Evolutionary conservation across 2,113 vertebrate species (phyloP).

Genomic region (Canis aureus): DNA sequence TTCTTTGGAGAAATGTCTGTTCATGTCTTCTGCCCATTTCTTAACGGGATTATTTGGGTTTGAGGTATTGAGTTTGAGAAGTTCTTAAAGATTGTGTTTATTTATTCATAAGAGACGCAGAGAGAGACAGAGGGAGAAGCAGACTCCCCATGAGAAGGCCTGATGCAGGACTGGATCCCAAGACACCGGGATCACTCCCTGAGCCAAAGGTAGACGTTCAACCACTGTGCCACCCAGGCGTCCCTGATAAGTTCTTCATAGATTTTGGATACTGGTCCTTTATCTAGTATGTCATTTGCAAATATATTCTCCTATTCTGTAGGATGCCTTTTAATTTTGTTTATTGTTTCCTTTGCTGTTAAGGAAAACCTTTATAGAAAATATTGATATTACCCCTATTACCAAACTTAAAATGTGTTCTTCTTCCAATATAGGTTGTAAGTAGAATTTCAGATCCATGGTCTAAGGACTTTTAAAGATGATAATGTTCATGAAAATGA

Average conservation of each 20-base stretch:
- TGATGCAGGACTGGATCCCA: too few species aligned
- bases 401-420: neutral
- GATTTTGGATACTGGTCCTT: neutral
- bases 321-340: neutral
- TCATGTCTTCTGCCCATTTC: too few species aligned
- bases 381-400: slow-evolving; percentile 15
- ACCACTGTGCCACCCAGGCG: too few species aligned
- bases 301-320: neutral
- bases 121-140: too few species aligned
- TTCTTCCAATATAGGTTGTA: neutral
- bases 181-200: too few species aligned
- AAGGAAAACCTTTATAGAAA: neutral
- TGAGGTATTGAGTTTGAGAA: too few species aligned
- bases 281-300: neutral
- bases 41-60: too few species aligned
- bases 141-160: too few species aligned
- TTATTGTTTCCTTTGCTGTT: neutral
- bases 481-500: neutral
- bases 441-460: slow-evolving; percentile 12
- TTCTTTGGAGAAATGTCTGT: too few species aligned
- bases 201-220: too few species aligned
- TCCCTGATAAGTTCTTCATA: neutral
- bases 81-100: too few species aligned
- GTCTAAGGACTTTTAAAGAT: neutral
- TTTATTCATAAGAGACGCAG: too few species aligned